Conservation (phyloP, 2,113 vertebrate genomes). For the Neodon shergylaensis region DNA sequence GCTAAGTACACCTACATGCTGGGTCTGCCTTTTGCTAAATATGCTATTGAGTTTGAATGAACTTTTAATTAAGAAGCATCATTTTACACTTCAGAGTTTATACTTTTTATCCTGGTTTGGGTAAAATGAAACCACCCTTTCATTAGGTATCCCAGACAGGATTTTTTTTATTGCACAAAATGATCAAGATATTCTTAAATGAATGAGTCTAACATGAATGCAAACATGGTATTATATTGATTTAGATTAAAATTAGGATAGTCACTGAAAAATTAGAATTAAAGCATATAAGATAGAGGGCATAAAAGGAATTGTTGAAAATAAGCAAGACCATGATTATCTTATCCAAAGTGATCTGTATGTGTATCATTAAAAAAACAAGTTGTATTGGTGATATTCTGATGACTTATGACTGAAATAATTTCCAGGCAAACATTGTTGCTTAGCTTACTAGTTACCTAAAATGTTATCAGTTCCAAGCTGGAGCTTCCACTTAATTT, state of each 20-base stretch:
- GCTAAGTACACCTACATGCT: background rate
- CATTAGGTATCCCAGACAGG: background rate
- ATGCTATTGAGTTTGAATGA: background rate
- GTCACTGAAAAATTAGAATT: conserved; percentile 14
- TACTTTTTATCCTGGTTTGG: background rate
- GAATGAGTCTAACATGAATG: background rate
- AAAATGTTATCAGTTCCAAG: conserved; percentile 13
- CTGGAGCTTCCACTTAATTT: conserved; percentile 22
- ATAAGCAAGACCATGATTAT: background rate
- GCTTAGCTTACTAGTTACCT: conserved; percentile 13
- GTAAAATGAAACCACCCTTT: background rate
- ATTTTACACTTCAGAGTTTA: background rate
- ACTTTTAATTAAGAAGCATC: conserved; percentile 20
- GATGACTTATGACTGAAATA: conserved; percentile 12
- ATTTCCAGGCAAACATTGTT: conserved; percentile 33
- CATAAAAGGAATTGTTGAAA: conserved; percentile 16
- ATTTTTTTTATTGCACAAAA: background rate
- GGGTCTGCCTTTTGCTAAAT: background rate
- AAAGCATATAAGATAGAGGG: background rate
- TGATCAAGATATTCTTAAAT: background rate
- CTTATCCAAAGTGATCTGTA: conserved; percentile 50
- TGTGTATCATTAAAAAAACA: conserved; percentile 41
- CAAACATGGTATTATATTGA: conserved; percentile 15
- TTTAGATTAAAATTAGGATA: conserved; percentile 32
- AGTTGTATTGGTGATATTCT: background rate